These are phyloP conservation scores for Istiophorus platypterus DNA, from an alignment of 2,113 vertebrate species.

Conservation along the genomic window DNA sequence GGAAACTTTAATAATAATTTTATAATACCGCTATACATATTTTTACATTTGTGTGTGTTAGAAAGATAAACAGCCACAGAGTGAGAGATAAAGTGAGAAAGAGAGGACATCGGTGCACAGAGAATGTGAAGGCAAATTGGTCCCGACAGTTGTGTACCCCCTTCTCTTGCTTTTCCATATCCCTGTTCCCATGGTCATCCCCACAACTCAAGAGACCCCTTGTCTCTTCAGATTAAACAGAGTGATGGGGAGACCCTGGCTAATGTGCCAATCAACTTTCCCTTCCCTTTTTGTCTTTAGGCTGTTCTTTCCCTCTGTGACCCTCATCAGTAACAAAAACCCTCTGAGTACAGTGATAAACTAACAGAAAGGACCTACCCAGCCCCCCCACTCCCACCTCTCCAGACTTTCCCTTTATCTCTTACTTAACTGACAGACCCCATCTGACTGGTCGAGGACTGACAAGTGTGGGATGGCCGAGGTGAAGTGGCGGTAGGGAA, in stretches of 20 bases:
- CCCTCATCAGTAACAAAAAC: constrained; percentile 82
- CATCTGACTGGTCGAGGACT: constrained; percentile 80
- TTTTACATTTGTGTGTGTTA: constrained; percentile 27
- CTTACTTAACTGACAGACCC: constrained; percentile 88
- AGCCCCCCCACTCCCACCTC: constrained; percentile 39
- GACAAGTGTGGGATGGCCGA: constrained; percentile 82
- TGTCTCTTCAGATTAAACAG: constrained; percentile 86
- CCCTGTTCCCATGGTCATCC: constrained; percentile 71
- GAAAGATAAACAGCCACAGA: neutral
- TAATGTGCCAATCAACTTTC: constrained; percentile 85
- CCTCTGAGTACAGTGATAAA: constrained; percentile 71
- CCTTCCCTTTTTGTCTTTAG: constrained; percentile 66
- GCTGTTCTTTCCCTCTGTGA: constrained; percentile 67
- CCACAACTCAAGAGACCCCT: constrained; percentile 83
- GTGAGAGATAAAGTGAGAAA: neutral
- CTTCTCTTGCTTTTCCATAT: constrained; percentile 18
- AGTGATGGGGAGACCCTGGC: constrained; percentile 76
- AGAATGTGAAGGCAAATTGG: constrained; percentile 57
- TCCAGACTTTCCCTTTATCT: constrained; percentile 81
- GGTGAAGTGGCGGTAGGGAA: constrained; percentile 86
- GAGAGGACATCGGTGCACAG: constrained; percentile 47
- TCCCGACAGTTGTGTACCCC: constrained; percentile 63
- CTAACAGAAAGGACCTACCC: constrained; percentile 45
- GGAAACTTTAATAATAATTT: neutral
- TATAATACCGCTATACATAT: neutral